These are phyloP conservation scores for Crotalus helleri DNA, from an alignment of 2,113 vertebrate species.

Conservation along the genomic window DNA sequence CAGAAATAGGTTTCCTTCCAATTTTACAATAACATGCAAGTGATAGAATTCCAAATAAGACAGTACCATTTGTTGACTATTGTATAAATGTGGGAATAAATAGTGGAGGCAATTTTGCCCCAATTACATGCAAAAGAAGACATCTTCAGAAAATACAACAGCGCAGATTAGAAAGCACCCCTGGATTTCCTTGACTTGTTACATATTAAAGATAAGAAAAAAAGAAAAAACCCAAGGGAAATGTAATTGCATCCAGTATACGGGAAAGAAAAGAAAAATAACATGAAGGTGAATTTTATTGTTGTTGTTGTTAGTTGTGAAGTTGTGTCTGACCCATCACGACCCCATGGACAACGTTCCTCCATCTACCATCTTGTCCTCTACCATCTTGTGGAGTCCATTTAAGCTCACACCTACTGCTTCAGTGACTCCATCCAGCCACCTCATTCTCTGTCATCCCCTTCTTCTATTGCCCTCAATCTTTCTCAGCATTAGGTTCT, in stretches of 20 bases:
- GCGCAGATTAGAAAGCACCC: conserved; percentile 23
- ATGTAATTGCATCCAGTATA: conserved; percentile 43
- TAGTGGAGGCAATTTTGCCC: neutral
- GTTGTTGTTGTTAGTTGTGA: no score
- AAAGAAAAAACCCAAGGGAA: neutral
- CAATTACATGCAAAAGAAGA: conserved; percentile 36
- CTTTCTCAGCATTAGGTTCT: no score
- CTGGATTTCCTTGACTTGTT: neutral
- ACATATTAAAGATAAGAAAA: neutral
- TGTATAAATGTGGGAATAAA: neutral
- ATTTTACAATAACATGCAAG: conserved; percentile 22
- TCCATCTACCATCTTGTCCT: no score
- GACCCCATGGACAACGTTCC: no score
- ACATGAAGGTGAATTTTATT: conserved; percentile 22
- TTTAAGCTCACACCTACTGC: no score
- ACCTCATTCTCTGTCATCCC: no score
- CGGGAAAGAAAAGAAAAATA: conserved; percentile 35
- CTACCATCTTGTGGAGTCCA: no score
- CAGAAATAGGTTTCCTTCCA: neutral
- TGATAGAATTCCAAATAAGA: neutral
- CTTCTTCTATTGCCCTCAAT: no score
- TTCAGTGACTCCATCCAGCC: no score
- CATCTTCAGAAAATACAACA: conserved; percentile 27
- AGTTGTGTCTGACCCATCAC: no score
- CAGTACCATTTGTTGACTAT: neutral